These are phyloP conservation scores for Cynoglossus semilaevis DNA, from an alignment of 2,113 vertebrate species.

Conservation along the genomic window DNA sequence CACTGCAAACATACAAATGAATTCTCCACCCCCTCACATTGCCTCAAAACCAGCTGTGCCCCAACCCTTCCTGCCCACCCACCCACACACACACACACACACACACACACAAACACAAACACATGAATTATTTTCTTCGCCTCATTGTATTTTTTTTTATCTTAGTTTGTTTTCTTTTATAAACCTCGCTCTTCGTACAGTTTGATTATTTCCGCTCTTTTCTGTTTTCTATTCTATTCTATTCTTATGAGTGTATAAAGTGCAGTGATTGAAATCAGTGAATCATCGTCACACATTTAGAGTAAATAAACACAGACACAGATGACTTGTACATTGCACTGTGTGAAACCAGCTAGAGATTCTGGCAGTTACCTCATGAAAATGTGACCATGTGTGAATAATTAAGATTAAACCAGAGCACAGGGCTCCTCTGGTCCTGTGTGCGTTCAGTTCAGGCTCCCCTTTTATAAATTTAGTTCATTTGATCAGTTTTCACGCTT, in stretches of 20 bases:
- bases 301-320: conserved; percentile 16
- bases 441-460: background rate
- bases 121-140: conserved; percentile 9
- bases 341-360: conserved; percentile 9
- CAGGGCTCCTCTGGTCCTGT: conserved; percentile 16
- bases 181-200: background rate
- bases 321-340: conserved; percentile 13
- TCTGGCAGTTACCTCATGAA: conserved; percentile 52
- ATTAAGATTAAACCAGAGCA: conserved; percentile 59
- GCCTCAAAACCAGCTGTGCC: conserved; percentile 68
- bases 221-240: background rate
- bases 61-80: conserved; percentile 48
- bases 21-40: conserved; percentile 61
- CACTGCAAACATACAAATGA: conserved; percentile 49
- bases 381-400: conserved; percentile 65
- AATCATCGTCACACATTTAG: conserved; percentile 2
- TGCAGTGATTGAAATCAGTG: no score
- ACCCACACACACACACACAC: conserved; percentile 18
- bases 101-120: conserved; percentile 1
- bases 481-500: no score
- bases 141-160: conserved; percentile 2
- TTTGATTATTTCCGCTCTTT: conserved; percentile 14
- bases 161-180: background rate
- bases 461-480: no score
- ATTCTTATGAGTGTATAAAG: no score